Conservation (phyloP, 2,888 invertebrate species). For the Hedychridium roseum region DNA sequence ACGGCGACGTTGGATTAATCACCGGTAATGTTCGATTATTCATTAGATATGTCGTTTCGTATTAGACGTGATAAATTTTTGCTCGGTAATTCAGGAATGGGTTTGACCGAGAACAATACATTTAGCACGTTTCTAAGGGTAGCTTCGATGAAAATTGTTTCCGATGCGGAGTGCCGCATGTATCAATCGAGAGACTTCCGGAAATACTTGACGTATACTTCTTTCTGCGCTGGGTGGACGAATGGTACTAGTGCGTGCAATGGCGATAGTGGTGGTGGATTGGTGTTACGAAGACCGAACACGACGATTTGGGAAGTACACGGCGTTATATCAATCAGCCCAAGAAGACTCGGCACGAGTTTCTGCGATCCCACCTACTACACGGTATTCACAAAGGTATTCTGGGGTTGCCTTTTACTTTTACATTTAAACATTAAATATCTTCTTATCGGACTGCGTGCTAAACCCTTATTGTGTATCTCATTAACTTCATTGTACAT, state of each 20-base stretch:
- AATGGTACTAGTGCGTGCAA: conserved; percentile 70
- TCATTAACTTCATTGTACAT: neutral
- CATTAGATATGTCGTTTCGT: neutral
- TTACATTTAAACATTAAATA: too few relatives aligned
- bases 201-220: conserved; percentile 68
- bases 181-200: conserved; percentile 66
- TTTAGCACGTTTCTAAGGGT: conserved; percentile 66
- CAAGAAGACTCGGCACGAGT: conserved; percentile 54
- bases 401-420: too few relatives aligned
- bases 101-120: conserved; percentile 68
- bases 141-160: conserved; percentile 66
- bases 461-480: neutral
- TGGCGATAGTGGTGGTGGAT: conserved; percentile 73
- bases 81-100: conserved; percentile 64
- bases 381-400: conserved; percentile 65
- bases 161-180: conserved; percentile 66
- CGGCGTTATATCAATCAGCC: conserved; percentile 65
- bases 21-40: conserved; percentile 30
- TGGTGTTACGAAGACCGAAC: conserved; percentile 56
- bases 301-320: conserved; percentile 57
- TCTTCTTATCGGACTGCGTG: too few relatives aligned
- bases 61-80: neutral
- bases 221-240: conserved; percentile 72
- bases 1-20: conserved; percentile 39
- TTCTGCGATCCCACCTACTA: conserved; percentile 63